Conservation (phyloP, 2,888 invertebrate genomes). For the Gibbula magus region DNA sequence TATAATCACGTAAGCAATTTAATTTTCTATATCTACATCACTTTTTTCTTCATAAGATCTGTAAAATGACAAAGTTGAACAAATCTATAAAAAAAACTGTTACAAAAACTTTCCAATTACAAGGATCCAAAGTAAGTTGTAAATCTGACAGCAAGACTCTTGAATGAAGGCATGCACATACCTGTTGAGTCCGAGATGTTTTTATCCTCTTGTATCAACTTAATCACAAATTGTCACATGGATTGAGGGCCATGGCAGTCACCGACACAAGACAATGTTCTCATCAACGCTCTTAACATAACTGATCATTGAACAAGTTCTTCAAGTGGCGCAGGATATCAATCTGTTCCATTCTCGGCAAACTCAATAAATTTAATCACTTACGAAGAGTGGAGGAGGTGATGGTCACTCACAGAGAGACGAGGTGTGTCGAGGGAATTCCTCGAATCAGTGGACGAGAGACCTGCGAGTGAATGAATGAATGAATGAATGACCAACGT, state of each 20-base stretch:
- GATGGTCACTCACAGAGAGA: neutral
- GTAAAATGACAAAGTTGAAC: too few species aligned
- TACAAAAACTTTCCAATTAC: too few species aligned
- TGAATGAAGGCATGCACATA: neutral
- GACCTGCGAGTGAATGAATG: neutral
- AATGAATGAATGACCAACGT: neutral
- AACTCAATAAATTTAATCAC: conserved; percentile 32
- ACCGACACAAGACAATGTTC: neutral
- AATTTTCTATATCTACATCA: too few species aligned
- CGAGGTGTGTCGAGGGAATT: neutral
- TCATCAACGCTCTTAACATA: neutral
- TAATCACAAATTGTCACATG: conserved; percentile 8
- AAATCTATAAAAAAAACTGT: too few species aligned
- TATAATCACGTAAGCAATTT: too few species aligned
- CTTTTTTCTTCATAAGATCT: too few species aligned
- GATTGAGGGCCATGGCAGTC: neutral
- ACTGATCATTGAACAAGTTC: neutral
- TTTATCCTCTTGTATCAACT: neutral
- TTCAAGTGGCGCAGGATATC: neutral
- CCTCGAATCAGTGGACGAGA: neutral
- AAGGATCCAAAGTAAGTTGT: too few species aligned
- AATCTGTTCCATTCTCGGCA: neutral
- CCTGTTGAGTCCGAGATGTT: neutral
- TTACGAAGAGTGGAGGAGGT: neutral
- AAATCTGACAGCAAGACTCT: too few species aligned